A percentile compares a stretch with the other conserved stretches of the same genome.
Evolutionary conservation across 2,113 vertebrate genomes (phyloP).

Genomic region (Pelvicachromis taeniatus): DNA sequence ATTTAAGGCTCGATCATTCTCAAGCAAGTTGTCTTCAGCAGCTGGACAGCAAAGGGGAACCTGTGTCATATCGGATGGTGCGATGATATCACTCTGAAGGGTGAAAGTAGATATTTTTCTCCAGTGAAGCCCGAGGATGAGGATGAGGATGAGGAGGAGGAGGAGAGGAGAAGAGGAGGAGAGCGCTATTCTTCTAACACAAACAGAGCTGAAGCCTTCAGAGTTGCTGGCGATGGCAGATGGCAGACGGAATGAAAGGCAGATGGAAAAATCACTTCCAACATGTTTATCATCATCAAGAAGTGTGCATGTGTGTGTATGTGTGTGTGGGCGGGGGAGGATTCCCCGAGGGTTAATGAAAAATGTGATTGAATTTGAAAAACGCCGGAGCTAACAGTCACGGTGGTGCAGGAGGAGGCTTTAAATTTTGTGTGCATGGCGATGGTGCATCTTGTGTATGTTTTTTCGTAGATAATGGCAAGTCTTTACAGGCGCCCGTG

Average conservation of each 20-base stretch:
- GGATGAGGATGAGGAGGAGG: background rate
- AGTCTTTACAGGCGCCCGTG: background rate
- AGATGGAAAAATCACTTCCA: conserved; percentile 63
- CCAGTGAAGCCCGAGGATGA: background rate
- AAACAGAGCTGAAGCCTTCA: conserved; percentile 1
- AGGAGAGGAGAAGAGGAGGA: background rate
- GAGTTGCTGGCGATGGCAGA: conserved; percentile 50
- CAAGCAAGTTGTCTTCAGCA: background rate
- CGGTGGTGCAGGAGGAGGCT: background rate
- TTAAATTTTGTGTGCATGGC: background rate
- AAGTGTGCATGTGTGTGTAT: background rate
- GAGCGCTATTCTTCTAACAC: conserved; percentile 4
- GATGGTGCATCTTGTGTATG: background rate
- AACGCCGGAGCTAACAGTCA: background rate
- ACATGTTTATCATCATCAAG: conserved; percentile 54
- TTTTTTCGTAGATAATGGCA: background rate
- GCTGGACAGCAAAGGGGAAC: background rate
- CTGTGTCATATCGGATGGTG: background rate
- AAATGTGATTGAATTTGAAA: conserved; percentile 32
- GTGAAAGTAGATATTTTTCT: background rate
- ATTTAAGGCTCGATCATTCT: background rate
- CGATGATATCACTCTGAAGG: background rate
- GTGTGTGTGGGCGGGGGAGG: background rate
- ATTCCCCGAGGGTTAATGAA: conserved; percentile 32
- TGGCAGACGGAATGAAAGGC: conserved; percentile 54